A percentile compares a stretch with the other conserved stretches of the same genome.
Conservation (phyloP, 2,113 vertebrate species). For the Accipiter cooperii region DNA sequence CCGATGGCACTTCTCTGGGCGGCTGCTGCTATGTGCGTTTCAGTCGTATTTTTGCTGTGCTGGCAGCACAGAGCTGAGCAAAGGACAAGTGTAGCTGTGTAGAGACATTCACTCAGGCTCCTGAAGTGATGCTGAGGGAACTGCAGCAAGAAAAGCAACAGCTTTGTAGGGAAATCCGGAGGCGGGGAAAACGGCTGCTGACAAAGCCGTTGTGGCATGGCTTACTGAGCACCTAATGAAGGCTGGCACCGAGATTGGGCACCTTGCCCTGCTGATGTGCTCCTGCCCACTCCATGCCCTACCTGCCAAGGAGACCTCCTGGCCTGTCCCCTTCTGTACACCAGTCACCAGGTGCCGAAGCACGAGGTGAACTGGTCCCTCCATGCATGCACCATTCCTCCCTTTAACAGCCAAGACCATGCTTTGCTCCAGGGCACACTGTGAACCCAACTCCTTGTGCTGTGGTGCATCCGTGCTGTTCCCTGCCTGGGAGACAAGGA, state of each 20-base stretch:
- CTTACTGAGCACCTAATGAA: neutral
- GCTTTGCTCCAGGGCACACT: neutral
- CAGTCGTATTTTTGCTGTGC: neutral
- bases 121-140: neutral
- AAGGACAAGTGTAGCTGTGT: neutral
- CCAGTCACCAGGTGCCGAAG: neutral
- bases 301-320: neutral
- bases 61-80: neutral
- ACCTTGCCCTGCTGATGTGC: neutral
- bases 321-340: neutral
- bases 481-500: neutral
- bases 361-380: neutral
- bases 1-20: neutral
- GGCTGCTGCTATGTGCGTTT: neutral
- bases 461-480: neutral
- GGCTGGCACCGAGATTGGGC: neutral
- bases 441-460: neutral
- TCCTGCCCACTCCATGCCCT: neutral
- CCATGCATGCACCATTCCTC: neutral
- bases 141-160: conserved; percentile 45
- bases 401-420: neutral
- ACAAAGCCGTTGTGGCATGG: neutral
- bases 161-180: neutral
- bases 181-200: neutral
- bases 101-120: neutral